A percentile compares a stretch with the other conserved stretches of the same genome.
Evolutionary conservation across 2,113 vertebrate genomes (phyloP).

Genomic region (Chaetodon trifascialis): DNA sequence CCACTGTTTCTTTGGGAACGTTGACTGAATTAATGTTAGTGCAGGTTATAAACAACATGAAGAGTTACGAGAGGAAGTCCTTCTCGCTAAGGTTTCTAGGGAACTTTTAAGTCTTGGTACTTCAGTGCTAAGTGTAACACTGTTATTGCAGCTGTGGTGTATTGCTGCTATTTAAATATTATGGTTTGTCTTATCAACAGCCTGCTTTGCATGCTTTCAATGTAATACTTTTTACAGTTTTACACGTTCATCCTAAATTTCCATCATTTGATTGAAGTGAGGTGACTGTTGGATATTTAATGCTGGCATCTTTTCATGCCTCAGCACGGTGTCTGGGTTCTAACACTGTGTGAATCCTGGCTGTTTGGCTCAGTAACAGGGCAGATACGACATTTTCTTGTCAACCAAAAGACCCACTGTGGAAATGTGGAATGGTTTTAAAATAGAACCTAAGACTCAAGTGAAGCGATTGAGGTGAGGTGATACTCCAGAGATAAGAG

Average conservation of each 20-base stretch:
- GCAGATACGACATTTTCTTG: not conserved
- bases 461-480: not conserved
- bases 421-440: not conserved
- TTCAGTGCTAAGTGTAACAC: not conserved
- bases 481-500: not conserved
- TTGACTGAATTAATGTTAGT: conserved; percentile 13
- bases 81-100: conserved; percentile 4
- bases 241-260: not conserved
- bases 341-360: not conserved
- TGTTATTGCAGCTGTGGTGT: not conserved
- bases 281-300: not conserved
- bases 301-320: not conserved
- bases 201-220: not conserved
- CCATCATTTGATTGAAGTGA: not conserved
- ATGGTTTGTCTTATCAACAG: not conserved
- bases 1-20: conserved; percentile 11
- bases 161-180: not conserved
- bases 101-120: not conserved
- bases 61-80: conserved; percentile 10
- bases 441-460: not conserved
- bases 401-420: not conserved
- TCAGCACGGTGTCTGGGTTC: not conserved
- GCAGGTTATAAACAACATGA: conserved; percentile 36
- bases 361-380: not conserved
- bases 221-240: not conserved